phyloP scores from a whole-genome alignment of 2,888 invertebrate species.

The Dinocampus coccinellae region DNA sequence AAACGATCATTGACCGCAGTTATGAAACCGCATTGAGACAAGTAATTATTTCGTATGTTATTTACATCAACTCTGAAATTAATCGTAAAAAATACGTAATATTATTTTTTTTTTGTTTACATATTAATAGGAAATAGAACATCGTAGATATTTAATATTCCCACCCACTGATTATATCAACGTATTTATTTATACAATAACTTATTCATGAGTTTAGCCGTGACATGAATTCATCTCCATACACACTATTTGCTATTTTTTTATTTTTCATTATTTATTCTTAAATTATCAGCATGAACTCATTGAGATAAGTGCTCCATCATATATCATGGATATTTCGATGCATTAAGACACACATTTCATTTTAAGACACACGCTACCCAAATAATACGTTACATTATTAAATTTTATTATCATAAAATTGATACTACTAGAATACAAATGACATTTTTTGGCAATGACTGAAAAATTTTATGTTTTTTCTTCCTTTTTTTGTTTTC shows the following conservation, averaged over 20 bases:
- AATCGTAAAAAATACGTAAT: not conserved
- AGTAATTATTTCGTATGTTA: not conserved
- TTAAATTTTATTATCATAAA: not conserved
- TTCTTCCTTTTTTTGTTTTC: conserved; percentile 1
- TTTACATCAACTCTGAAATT: not conserved
- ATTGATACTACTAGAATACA: not conserved
- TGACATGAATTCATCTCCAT: not conserved
- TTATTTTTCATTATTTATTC: not conserved
- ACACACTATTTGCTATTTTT: not conserved
- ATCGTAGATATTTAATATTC: not conserved
- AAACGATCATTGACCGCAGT: not conserved
- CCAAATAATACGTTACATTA: conserved; percentile 1
- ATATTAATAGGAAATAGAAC: not conserved
- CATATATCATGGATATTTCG: not conserved
- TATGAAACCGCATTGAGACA: not conserved
- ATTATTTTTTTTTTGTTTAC: not conserved
- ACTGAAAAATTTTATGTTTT: not conserved
- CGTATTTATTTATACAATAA: not conserved
- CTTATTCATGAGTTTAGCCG: not conserved
- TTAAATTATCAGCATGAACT: not conserved
- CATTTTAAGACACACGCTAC: no score
- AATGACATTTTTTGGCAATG: conserved; percentile 9
- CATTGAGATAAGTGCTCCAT: not conserved
- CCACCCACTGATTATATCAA: not conserved
- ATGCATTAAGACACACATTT: not conserved